These are phyloP conservation scores for Menura novaehollandiae DNA, from an alignment of 2,113 vertebrate genomes.

Conservation along the genomic window DNA sequence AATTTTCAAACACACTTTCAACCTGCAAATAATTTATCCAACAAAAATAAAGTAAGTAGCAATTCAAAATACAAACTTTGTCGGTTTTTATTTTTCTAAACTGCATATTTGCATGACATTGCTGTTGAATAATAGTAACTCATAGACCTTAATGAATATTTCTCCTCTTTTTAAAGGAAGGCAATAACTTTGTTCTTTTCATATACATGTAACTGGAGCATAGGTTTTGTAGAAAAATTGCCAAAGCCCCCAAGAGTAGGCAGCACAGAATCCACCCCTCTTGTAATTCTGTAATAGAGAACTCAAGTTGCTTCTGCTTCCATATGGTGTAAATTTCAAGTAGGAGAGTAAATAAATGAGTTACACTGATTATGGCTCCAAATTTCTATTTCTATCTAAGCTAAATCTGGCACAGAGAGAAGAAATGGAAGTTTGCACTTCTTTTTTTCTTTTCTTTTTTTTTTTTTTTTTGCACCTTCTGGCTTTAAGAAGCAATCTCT, in stretches of 20 bases:
- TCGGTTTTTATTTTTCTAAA: neutral
- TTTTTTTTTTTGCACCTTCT: neutral
- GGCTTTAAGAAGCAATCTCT: neutral
- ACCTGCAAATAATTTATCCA: slow-evolving; percentile 9
- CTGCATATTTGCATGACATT: neutral
- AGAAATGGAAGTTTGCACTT: neutral
- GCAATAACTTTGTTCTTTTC: neutral
- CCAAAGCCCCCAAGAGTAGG: neutral
- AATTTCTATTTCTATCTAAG: neutral
- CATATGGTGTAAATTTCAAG: neutral
- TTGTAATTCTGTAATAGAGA: neutral
- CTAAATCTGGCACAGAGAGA: neutral
- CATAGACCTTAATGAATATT: neutral
- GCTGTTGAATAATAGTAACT: neutral
- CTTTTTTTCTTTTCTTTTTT: neutral
- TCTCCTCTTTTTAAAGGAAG: neutral
- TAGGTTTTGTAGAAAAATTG: neutral
- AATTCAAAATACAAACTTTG: neutral
- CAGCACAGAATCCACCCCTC: neutral
- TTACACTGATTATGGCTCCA: neutral
- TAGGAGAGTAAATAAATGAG: neutral
- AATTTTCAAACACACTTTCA: slow-evolving; percentile 51
- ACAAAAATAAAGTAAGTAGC: neutral
- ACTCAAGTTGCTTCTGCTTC: neutral
- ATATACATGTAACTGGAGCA: neutral